Evolutionary conservation across 2,888 invertebrate genomes (phyloP).

Genomic region (Drosophila setosimentum): DNA sequence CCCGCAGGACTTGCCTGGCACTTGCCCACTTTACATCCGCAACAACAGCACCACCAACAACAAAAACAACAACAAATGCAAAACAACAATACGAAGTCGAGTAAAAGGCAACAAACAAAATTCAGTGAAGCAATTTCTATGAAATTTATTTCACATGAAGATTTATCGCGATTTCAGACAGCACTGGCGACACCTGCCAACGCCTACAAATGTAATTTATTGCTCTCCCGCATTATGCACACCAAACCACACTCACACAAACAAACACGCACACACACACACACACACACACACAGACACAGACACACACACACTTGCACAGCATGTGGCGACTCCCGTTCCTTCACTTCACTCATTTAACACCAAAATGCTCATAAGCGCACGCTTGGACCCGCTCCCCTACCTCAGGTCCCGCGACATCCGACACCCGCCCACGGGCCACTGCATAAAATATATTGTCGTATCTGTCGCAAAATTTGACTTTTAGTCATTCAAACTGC

Average conservation of each 20-base stretch:
- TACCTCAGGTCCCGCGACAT: constrained; percentile 16
- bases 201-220: constrained; percentile 86
- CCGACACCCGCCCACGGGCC: constrained; percentile 57
- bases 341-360: constrained; percentile 58
- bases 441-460: constrained; percentile 67
- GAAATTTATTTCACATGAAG: constrained; percentile 86
- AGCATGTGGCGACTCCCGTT: constrained; percentile 68
- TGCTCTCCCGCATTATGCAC: constrained; percentile 83
- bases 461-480: constrained; percentile 71
- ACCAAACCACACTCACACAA: constrained; percentile 46
- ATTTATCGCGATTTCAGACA: constrained; percentile 86
- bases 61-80: constrained; percentile 34
- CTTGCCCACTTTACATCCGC: constrained; percentile 73
- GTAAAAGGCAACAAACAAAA: constrained; percentile 79
- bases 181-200: constrained; percentile 86
- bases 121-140: constrained; percentile 85
- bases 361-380: constrained; percentile 73
- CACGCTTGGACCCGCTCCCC: constrained; percentile 31
- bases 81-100: constrained; percentile 58
- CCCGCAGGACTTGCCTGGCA: constrained; percentile 70
- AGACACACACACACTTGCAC: constrained; percentile 39
- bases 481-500: constrained; percentile 66
- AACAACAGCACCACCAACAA: constrained; percentile 35
- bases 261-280: constrained; percentile 22
- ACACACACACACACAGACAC: constrained; percentile 35